Conservation (phyloP, 2,113 vertebrate genomes). For the Stigmatopora argus region DNA sequence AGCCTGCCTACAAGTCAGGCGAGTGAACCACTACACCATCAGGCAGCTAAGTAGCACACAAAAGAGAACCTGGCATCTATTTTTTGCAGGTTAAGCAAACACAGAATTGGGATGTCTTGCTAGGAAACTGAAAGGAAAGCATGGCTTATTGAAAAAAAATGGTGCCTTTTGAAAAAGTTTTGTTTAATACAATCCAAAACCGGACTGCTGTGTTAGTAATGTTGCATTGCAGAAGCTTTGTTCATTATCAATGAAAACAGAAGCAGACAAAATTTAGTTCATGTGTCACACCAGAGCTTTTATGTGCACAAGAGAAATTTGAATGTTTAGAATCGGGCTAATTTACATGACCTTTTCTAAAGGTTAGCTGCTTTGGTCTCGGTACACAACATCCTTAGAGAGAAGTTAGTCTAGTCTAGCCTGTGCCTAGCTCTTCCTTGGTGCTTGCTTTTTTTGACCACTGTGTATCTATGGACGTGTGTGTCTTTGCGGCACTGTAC, state of each 20-base stretch:
- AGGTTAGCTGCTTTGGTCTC: not conserved
- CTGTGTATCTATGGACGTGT: constrained; percentile 35
- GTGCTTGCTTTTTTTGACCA: constrained; percentile 28
- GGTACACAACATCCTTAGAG: constrained; percentile 5
- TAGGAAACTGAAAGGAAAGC: no score
- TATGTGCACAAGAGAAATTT: not conserved
- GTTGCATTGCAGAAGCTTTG: not conserved
- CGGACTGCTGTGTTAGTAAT: not conserved
- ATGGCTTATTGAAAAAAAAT: not conserved
- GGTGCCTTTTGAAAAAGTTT: not conserved
- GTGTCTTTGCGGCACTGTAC: constrained; percentile 38
- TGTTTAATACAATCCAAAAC: not conserved
- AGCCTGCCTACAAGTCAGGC: no score
- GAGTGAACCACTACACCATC: no score
- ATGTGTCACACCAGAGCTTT: not conserved
- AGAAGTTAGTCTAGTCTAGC: constrained; percentile 1
- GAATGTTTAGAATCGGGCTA: not conserved
- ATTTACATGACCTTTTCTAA: not conserved
- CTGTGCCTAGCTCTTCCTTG: constrained; percentile 22
- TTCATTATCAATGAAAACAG: not conserved
- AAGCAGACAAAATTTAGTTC: not conserved
- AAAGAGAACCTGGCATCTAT: not conserved
- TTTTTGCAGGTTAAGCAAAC: not conserved
- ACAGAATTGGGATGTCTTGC: not conserved
- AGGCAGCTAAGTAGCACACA: not conserved